A percentile compares a stretch with the other conserved stretches of the same genome.
phyloP scores from a whole-genome alignment of 2,888 invertebrate species.

The Drosophila paranaensis region DNA sequence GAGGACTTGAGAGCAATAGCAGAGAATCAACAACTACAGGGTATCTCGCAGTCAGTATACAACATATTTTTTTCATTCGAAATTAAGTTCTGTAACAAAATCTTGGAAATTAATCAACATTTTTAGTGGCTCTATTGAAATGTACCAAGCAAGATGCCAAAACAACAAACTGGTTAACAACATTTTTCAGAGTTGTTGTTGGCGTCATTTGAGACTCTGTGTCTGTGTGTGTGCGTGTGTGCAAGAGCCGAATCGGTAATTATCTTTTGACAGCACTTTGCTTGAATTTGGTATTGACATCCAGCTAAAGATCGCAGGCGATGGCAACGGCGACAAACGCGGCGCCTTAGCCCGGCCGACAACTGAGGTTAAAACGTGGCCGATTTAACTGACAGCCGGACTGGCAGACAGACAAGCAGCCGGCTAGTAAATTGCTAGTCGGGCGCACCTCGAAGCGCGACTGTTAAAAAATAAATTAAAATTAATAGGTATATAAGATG shows the following conservation, averaged over 20 bases:
- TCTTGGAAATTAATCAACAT: conserved; percentile 46
- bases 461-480: no score
- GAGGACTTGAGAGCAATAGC: no score
- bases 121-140: conserved; percentile 46
- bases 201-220: conserved; percentile 45
- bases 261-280: conserved; percentile 79
- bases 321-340: conserved; percentile 56
- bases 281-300: conserved; percentile 72
- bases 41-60: conserved; percentile 1
- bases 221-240: conserved; percentile 23
- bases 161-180: conserved; percentile 56
- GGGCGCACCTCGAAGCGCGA: background rate
- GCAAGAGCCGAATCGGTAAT: conserved; percentile 69
- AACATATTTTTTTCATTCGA: background rate
- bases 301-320: conserved; percentile 61
- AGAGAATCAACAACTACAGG: background rate
- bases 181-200: conserved; percentile 23
- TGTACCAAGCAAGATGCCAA: conserved; percentile 24
- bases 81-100: conserved; percentile 31
- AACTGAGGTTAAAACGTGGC: conserved; percentile 79
- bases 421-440: conserved; percentile 21
- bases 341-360: conserved; percentile 70
- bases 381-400: conserved; percentile 75
- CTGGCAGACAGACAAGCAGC: background rate
- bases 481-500: background rate